Evolutionary conservation across 2,113 vertebrate genomes (phyloP), one percentile per base, ranked within the genome.

Genomic region (Alouatta palliata): DNA sequence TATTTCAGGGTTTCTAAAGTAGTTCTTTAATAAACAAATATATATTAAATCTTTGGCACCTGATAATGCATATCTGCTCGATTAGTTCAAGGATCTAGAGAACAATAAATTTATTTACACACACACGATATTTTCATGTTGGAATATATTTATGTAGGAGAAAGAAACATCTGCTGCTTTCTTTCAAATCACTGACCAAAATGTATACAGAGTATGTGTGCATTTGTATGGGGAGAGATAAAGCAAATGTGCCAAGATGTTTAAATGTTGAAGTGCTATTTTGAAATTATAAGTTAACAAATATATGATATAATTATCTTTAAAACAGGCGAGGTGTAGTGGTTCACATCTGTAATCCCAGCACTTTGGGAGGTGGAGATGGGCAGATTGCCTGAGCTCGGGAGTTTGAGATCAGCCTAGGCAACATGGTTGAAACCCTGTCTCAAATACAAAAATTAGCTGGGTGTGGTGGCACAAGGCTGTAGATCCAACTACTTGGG

Each of bases 1-100:
- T 90, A 58, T 71, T 90, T 90, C 61, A 52, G 17, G 90, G 16
- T 93, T 90, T 96, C 79, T 79, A n/a, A 89, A 90, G 21, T 35
- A 77, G 61, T 89, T 92, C 25, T 88, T 83, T 77, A 90, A 71
- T 80, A 82, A 80, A 91, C 27, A 91, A 77, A 77, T 93, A 35
- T 79, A 61, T 61, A 89, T 85, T 79, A 86, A 32, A 64, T 52
- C 64, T 90, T 94, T 75, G 66, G 61, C 17, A 87, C 13, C 9
- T 35, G 13, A 87, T 80, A 85, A 86, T 93, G 45, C 9, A 45
- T 86, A 35, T 35, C 47, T 94, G 52, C 25, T 75, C 54, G 52
- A 25, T 32, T 30, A 84, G 93, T 84, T 90, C 27, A 64, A 84
- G n/a, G 58, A 95, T 68, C 47, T 21, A 77, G 37, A 87, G 4